Base-by-base conservation (phyloP, 2,888 invertebrate species). In the Pollenia labialis region DNA sequence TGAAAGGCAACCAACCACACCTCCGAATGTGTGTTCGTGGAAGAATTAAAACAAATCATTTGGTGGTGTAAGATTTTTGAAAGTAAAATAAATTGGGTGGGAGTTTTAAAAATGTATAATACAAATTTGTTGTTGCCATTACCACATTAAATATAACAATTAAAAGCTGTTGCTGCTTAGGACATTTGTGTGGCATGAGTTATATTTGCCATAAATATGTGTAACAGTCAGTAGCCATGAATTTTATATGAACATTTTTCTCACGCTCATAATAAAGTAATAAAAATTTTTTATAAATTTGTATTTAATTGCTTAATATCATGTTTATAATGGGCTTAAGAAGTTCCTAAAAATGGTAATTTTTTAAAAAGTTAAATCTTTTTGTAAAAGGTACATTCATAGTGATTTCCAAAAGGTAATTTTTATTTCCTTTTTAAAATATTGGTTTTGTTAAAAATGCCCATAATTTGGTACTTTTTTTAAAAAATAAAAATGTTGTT, bases 1-100 rank as follows among this genome's bases (percentile, higher is more conserved):
- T 86, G 86, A 86, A 80, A 86, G 32, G 76, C 64, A 68, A 66
- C 42, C 68, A 16, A 66, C 77, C 85, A 85, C 85, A 82, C 85
- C 85, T 81, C 68, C 40, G 23, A 32, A 18, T 77, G 44, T 71
- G 69, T 40, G 16, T 14, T 10, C 48, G 46, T 62, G 46, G 9
- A 10, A 48, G 11, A 58, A 46, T 44, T 71, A 14, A 71, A 62
- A 46, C n/a, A 80, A 80, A 64, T 50, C 32, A 50, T 58, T 62
- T 56, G 32, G 4, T 32, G 46, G n/a, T 71, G 46, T 75, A 48
- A 16, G 12, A 60, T 69, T 76, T 85, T 85, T 81, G 81, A 85
- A 77, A 81, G 77, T 81, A 44, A 42, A 64, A 12, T 54, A 18
- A 66, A 64, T 56, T 81, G 81, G 77, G 81, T 66, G 77, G 81